Base-by-base conservation (phyloP, 2,797 vertebrate genomes). In the Microchirus variegatus region DNA sequence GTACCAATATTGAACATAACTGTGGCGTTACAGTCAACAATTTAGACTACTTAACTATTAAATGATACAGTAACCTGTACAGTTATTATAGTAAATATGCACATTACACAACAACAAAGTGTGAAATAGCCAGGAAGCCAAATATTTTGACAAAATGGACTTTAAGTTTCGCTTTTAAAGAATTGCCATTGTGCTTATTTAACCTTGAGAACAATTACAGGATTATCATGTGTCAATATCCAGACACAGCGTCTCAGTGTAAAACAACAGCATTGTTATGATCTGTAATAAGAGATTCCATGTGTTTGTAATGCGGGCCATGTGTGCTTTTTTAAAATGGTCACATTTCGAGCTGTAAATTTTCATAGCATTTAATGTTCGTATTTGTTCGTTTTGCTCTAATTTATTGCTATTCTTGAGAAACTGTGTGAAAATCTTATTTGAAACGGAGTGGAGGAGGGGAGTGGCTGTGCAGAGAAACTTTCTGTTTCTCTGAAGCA, bases 401-500 rank as follows among this genome's bases (percentile, higher is more conserved):
- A 7, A 49, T 53, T 15, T 1, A 56, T 3, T 3, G 11, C 16
- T 18, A 19, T 57, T 58, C 26, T 53, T 69, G 61, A 43, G 60
- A 53, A 50, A 26, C 7, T 16, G 36, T 42, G 52, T 69, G 57
- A 40, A 66, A 53, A 50, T 41, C 7, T 26, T 26, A 3, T 26
- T 26, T 26, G 5, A 26, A 26, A 26, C 26, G 4, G n/a, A 3
- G 36, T 15, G n/a, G 43, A 4, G 16, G n/a, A n/a, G n/a, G n/a
- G 15, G 36, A 37, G 12, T 3, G 38, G 19, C 15, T 40, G 6
- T 48, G 49, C 31, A 49, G 47, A 9, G 17, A 0, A 64, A 37
- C 37, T 77, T 73, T 68, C 42, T 26, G 1, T 77, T 82, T 48
- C 31, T 67, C 43, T 56, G 41, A 75, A 57, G 26, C 36, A 26